A percentile compares a stretch with the other conserved stretches of the same genome.
Conservation (phyloP, 1,140 invertebrate species). For the Drosophila equinoxialis region DNA sequence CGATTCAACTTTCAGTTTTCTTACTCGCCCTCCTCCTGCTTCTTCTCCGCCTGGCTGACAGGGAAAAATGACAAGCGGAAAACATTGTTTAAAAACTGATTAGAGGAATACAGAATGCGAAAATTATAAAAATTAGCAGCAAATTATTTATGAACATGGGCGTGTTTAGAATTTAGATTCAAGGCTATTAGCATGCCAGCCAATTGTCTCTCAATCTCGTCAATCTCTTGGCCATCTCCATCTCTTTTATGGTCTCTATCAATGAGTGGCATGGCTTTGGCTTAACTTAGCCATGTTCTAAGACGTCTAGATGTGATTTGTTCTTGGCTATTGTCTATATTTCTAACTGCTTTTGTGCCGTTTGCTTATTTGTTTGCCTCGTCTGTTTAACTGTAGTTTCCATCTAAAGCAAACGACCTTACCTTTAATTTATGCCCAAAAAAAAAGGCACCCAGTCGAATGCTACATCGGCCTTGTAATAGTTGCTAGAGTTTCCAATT, state of each 20-base stretch:
- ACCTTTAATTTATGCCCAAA: slow-evolving; percentile 56
- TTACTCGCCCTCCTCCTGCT: background rate
- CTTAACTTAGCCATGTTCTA: slow-evolving; percentile 1
- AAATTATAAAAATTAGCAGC: slow-evolving; percentile 58
- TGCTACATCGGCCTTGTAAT: slow-evolving; percentile 47
- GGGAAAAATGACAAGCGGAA: slow-evolving; percentile 56
- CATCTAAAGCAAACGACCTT: slow-evolving; percentile 52
- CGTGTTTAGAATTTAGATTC: slow-evolving; percentile 35
- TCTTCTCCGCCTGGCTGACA: background rate
- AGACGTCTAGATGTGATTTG: background rate
- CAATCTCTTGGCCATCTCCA: slow-evolving; percentile 31
- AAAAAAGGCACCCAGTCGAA: slow-evolving; percentile 19
- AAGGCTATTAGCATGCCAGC: slow-evolving; percentile 54
- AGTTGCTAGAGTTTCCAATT: slow-evolving; percentile 38
- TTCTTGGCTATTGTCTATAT: slow-evolving; percentile 40
- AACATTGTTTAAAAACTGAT: slow-evolving; percentile 58
- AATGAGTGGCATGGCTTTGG: background rate
- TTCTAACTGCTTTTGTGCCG: slow-evolving; percentile 62
- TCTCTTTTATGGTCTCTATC: slow-evolving; percentile 38
- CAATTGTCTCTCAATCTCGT: slow-evolving; percentile 5
- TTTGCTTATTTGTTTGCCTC: background rate
- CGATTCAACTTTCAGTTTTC: slow-evolving; percentile 59
- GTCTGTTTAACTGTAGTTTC: slow-evolving; percentile 44
- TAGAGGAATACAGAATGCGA: slow-evolving; percentile 29
- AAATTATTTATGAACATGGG: slow-evolving; percentile 58